These are phyloP conservation scores for Microcebus lehilahytsara DNA, from an alignment of 2,113 vertebrate genomes.

Conservation along the genomic window DNA sequence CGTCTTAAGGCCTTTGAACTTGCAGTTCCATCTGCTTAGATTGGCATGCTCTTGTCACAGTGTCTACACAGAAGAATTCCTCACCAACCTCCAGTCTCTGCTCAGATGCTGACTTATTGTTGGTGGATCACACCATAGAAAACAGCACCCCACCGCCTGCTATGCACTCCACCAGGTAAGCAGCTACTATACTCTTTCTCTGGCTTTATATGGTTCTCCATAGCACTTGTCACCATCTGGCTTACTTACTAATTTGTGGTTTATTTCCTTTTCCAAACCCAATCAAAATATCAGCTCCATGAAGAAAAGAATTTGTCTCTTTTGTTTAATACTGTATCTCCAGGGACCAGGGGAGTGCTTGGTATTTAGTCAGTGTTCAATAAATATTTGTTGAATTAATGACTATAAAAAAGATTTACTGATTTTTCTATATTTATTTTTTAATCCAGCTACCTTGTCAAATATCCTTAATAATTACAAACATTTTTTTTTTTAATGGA, in stretches of 20 bases:
- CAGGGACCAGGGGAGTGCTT: background rate
- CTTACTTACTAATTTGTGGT: background rate
- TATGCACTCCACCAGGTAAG: fast-evolving
- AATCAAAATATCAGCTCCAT: background rate
- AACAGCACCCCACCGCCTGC: fast-evolving
- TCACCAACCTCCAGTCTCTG: background rate
- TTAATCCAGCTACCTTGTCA: background rate
- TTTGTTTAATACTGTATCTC: background rate
- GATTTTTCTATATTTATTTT: background rate
- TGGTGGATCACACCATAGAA: no score
- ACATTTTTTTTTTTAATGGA: background rate
- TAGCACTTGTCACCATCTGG: background rate
- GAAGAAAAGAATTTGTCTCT: background rate
- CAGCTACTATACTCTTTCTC: background rate
- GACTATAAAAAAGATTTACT: background rate
- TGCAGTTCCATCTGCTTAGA: background rate
- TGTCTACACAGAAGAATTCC: background rate
- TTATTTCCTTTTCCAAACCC: background rate
- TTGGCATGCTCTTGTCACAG: background rate
- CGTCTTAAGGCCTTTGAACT: background rate
- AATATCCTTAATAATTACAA: background rate
- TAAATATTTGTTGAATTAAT: background rate
- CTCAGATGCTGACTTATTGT: background rate
- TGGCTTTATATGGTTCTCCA: background rate
- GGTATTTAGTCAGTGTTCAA: background rate